Evolutionary conservation across 1,140 invertebrate genomes (phyloP).

Genomic region (Cydia strobilella): DNA sequence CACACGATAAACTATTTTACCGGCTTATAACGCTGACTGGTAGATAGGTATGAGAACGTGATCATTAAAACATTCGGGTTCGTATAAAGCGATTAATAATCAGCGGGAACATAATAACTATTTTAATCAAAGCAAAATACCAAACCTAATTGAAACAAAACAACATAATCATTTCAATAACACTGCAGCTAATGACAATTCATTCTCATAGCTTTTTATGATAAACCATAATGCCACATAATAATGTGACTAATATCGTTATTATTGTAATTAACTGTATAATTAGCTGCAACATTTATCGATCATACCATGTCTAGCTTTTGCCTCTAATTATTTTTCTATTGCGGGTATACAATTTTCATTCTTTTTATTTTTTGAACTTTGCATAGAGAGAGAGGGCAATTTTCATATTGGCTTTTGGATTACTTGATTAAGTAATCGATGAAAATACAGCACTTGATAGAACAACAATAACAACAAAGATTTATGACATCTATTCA

Average conservation of each 20-base stretch:
- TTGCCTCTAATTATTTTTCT: not conserved
- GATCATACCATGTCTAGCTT: not conserved
- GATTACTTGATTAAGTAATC: not conserved
- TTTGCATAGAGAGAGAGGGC: too few species aligned
- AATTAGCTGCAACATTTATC: not conserved
- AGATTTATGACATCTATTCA: constrained; percentile 23
- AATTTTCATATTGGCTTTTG: too few species aligned
- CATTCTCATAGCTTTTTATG: not conserved
- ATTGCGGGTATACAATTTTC: too few species aligned
- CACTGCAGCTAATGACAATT: not conserved
- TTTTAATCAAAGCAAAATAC: not conserved
- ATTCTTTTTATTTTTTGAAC: too few species aligned
- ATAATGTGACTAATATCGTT: not conserved
- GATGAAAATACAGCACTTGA: not conserved
- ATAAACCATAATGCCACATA: not conserved
- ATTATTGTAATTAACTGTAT: not conserved
- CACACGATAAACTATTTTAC: not conserved
- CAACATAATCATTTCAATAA: not conserved
- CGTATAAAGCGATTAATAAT: not conserved
- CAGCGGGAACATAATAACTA: not conserved
- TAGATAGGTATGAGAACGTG: not conserved
- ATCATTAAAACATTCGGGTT: not conserved
- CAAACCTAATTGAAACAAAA: not conserved
- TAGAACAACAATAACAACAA: constrained; percentile 1
- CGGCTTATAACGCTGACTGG: not conserved